Evolutionary conservation across 2,888 invertebrate genomes (phyloP).

Genomic region (Acrobasis consociella): DNA sequence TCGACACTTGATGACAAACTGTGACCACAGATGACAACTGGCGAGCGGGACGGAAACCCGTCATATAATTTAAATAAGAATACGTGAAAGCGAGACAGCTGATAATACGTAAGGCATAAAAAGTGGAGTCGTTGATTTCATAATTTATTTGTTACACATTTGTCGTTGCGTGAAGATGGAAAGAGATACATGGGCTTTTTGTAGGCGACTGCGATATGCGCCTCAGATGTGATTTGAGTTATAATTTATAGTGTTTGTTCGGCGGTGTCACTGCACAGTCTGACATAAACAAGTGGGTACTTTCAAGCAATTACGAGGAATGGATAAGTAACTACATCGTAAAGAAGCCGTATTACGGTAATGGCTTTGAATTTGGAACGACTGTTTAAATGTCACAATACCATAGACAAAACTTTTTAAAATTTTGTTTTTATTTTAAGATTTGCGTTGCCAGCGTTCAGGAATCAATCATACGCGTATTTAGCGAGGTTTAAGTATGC

Average conservation of each 20-base stretch:
- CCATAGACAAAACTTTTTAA: constrained; percentile 3
- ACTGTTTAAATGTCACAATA: constrained; percentile 1
- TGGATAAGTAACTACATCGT: constrained; percentile 49
- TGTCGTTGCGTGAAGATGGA: constrained; percentile 82
- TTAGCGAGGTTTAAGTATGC: constrained; percentile 65
- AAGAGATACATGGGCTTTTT: constrained; percentile 80
- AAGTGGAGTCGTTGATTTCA: constrained; percentile 78
- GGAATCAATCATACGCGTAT: constrained; percentile 76
- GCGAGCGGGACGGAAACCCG: constrained; percentile 49
- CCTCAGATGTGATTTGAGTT: constrained; percentile 79
- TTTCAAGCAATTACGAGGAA: constrained; percentile 44
- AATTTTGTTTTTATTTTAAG: constrained; percentile 23
- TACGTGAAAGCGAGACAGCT: constrained; percentile 49
- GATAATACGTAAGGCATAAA: constrained; percentile 68
- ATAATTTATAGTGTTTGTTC: constrained; percentile 79
- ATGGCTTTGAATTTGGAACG: constrained; percentile 37
- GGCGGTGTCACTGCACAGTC: constrained; percentile 63
- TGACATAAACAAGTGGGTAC: constrained; percentile 62
- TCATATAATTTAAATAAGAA: constrained; percentile 37
- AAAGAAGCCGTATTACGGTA: constrained; percentile 38
- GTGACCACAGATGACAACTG: constrained; percentile 64
- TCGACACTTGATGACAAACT: constrained; percentile 74
- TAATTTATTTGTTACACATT: constrained; percentile 83
- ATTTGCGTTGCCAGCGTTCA: constrained; percentile 44
- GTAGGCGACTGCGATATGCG: constrained; percentile 72